Evolutionary conservation across 2,113 vertebrate genomes (phyloP), one percentile per base, ranked within the genome.

Genomic region (Casuarius casuarius): DNA sequence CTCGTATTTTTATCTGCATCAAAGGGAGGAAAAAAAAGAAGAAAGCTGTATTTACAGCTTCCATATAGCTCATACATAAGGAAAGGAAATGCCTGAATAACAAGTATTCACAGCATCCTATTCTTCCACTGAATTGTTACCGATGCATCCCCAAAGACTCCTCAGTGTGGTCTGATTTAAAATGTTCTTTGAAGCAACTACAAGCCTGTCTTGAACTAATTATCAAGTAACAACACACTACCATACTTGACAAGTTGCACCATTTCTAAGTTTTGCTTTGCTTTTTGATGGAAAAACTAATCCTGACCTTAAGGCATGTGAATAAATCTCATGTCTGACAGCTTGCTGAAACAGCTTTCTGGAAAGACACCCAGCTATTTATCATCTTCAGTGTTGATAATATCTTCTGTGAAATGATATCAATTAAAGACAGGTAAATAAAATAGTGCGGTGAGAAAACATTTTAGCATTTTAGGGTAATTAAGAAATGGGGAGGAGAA

Each of bases 181-280:
- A 96, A 97, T 93, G 75, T 94, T n/a, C 92, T 95, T 97, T 94
- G 76, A 96, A 90, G 91, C 59, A 91, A 63, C 49, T 92, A 21
- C 31, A 84, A 96, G 87, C 75, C 95, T 93, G 75, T 94, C 84
- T 96, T 86, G 84, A 97, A 92, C 92, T 98, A 97, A 98, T 98
- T 98, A 92, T 82, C 78, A 96, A 85, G 75, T 81, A 97, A 93
- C 54, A 97, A 71, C 56, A 52, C 59, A 46, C 48, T 92, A 90
- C 31, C 46, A 56, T 54, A 84, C 73, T 91, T 97, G 95, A 96
- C 97, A 96, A 88, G 72, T 77, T 93, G 59, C 46, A 92, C 63
- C 19, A 61, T 95, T 95, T 92, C 63, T 81, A 42, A 84, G 78
- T 46, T 87, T 76, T 90, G 18, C 54, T 92, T 84, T 77, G 40